These are phyloP conservation scores for Nomada goodeniana DNA, from an alignment of 2,888 invertebrate genomes.

Conservation along the genomic window DNA sequence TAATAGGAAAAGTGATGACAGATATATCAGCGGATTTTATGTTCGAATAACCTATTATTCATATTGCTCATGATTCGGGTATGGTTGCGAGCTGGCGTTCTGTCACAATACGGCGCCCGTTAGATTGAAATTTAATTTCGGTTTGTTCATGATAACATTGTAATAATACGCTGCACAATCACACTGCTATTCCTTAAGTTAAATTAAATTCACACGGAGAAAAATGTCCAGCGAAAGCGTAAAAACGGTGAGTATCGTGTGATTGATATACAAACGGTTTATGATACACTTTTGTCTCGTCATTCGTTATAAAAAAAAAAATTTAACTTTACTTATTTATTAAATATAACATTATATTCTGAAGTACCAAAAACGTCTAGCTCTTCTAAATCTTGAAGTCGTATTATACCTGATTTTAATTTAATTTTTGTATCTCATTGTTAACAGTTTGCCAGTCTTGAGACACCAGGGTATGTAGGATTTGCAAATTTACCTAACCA, in stretches of 20 bases:
- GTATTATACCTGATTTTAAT: neutral
- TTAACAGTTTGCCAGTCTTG: constrained; percentile 92
- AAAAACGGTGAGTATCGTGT: constrained; percentile 78
- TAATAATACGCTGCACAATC: constrained; percentile 15
- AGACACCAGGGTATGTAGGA: constrained; percentile 95
- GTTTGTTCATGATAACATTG: constrained; percentile 28
- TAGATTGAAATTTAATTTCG: constrained; percentile 43
- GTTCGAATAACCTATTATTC: constrained; percentile 41
- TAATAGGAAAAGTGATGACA: constrained; percentile 33
- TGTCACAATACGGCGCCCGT: constrained; percentile 55
- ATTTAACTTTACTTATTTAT: neutral
- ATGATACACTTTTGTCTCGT: neutral
- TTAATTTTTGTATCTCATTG: constrained; percentile 56
- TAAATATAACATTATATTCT: neutral
- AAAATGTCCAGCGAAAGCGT: constrained; percentile 82
- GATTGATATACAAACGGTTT: neutral
- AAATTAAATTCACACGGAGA: neutral
- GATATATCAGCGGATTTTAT: constrained; percentile 18
- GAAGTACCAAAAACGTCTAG: neutral
- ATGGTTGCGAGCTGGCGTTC: constrained; percentile 46
- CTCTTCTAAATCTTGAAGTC: neutral
- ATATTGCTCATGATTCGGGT: constrained; percentile 12
- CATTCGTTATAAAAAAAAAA: neutral
- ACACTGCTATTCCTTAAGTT: constrained; percentile 11
- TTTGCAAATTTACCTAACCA: constrained; percentile 98